Conservation (phyloP, 2,113 vertebrate genomes). For the Anoura caudifer region DNA sequence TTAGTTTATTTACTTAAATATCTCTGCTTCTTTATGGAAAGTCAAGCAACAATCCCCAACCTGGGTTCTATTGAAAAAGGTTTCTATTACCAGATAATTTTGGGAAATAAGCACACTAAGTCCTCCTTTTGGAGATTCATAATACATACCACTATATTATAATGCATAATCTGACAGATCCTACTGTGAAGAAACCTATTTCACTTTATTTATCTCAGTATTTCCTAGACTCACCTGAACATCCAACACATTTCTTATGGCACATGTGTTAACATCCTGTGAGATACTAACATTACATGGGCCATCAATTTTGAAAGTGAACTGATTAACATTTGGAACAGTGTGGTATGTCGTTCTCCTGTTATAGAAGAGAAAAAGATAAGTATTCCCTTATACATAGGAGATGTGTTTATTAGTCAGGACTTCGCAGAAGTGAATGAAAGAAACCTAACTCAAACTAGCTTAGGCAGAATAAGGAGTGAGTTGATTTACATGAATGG, state of each 20-base stretch:
- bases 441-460: not conserved
- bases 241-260: not conserved
- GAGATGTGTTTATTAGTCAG: not conserved
- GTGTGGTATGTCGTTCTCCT: not conserved
- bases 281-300: not conserved
- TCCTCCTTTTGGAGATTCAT: not conserved
- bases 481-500: not conserved
- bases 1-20: not conserved
- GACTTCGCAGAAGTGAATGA: not conserved
- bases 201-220: not conserved
- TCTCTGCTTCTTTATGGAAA: not conserved
- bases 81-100: constrained; percentile 14
- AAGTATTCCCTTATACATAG: not conserved
- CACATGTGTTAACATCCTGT: not conserved
- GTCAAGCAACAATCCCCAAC: constrained; percentile 4
- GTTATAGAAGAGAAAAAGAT: not conserved
- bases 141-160: not conserved
- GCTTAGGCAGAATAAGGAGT: not conserved
- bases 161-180: not conserved
- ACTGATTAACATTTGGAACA: not conserved
- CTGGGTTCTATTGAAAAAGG: not conserved
- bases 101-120: not conserved
- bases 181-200: not conserved
- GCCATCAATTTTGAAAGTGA: not conserved
- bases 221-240: not conserved